phyloP scores from a whole-genome alignment of 2,113 vertebrate species.

The Odocoileus virginianus region DNA sequence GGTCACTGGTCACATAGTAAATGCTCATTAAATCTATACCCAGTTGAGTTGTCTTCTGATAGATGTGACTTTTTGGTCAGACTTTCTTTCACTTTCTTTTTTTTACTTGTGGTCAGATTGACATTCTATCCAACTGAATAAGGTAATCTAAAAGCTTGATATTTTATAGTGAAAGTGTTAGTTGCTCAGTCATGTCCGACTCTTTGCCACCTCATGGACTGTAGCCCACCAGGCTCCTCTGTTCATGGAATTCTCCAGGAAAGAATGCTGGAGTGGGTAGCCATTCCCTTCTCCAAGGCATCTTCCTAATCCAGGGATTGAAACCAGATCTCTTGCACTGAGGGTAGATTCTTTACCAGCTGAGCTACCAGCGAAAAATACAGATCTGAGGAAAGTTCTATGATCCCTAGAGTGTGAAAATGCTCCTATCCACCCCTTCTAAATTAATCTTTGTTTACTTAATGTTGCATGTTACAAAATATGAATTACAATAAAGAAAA shows the following conservation, averaged over 20 bases:
- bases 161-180: neutral
- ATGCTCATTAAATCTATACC: neutral
- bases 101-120: neutral
- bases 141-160: neutral
- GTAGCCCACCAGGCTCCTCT: neutral
- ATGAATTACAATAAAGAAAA: conserved; percentile 56
- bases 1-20: neutral
- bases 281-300: neutral
- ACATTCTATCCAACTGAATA: neutral
- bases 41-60: neutral
- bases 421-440: neutral
- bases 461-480: conserved; percentile 35
- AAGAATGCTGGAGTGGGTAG: neutral
- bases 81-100: neutral
- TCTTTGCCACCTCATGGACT: neutral
- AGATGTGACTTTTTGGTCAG: neutral
- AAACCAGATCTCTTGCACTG: neutral
- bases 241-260: neutral
- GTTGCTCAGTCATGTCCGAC: neutral
- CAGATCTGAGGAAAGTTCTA: neutral
- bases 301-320: neutral
- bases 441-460: conserved; percentile 46
- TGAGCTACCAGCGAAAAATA: neutral
- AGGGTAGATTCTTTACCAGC: neutral
- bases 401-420: neutral